Conservation (phyloP, 2,888 invertebrate genomes). For the Napeogenes inachia region DNA sequence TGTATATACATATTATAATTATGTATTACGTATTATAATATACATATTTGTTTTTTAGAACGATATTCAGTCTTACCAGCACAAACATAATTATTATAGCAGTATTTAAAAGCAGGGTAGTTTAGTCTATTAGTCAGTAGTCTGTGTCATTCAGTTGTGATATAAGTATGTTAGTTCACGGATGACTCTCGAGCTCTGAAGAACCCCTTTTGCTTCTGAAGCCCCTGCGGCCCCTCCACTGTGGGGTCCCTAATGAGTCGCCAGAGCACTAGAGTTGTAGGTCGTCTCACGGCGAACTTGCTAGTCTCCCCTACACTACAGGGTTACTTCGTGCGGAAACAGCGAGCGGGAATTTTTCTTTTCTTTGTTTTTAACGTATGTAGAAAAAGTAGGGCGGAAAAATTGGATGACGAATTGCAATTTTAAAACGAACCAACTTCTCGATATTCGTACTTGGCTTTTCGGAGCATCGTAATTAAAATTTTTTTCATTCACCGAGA, state of each 20-base stretch:
- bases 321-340: conserved; percentile 61
- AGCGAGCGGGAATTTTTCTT: conserved; percentile 54
- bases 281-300: conserved; percentile 64
- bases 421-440: conserved; percentile 9
- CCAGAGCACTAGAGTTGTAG: conserved; percentile 76
- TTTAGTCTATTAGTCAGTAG: conserved; percentile 10
- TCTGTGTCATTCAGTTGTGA: conserved; percentile 36
- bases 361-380: conserved; percentile 46
- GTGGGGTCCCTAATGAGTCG: conserved; percentile 73
- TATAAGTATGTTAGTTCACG: conserved; percentile 55
- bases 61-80: too few relatives aligned
- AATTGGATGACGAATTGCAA: conserved; percentile 19
- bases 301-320: conserved; percentile 61
- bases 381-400: conserved; percentile 29
- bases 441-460: conserved; percentile 3
- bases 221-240: conserved; percentile 62
- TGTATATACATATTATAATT: too few relatives aligned
- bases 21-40: too few relatives aligned
- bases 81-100: background rate
- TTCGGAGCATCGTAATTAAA: conserved; percentile 3
- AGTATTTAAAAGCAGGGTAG: conserved; percentile 2
- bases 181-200: conserved; percentile 62
- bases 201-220: conserved; percentile 65
- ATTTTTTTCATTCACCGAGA: conserved; percentile 4
- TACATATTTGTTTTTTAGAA: too few relatives aligned